Conservation (phyloP, 1,140 invertebrate genomes). For the Amyelois transitella region DNA sequence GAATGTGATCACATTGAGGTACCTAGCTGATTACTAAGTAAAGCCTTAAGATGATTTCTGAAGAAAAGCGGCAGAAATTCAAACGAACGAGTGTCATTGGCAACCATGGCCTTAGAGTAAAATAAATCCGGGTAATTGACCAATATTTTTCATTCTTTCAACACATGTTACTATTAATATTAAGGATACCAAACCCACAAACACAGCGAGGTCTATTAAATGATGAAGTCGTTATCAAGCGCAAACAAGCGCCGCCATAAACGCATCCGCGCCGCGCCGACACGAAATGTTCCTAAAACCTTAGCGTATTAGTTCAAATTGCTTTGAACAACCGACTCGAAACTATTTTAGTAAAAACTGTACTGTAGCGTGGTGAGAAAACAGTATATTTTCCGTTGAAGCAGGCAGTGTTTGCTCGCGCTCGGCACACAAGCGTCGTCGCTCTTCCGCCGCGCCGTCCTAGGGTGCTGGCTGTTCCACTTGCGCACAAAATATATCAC, state of each 20-base stretch:
- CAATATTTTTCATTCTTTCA: too few species aligned
- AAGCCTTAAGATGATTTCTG: too few species aligned
- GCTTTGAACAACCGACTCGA: neutral
- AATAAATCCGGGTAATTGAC: too few species aligned
- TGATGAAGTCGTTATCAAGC: neutral
- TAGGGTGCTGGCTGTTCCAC: conserved; percentile 5
- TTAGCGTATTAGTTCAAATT: neutral
- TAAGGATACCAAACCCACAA: neutral
- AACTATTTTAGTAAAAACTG: neutral
- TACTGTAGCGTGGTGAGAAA: conserved; percentile 10
- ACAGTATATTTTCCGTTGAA: conserved; percentile 14
- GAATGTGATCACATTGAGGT: too few species aligned
- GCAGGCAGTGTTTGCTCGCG: conserved; percentile 15
- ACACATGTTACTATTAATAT: neutral
- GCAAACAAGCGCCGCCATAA: conserved; percentile 2
- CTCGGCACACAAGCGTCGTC: conserved; percentile 14
- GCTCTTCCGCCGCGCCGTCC: conserved; percentile 9
- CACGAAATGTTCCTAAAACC: neutral
- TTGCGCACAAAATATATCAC: neutral
- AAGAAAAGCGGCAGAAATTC: too few species aligned
- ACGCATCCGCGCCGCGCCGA: conserved; percentile 12
- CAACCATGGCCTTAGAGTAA: too few species aligned
- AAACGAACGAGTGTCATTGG: too few species aligned
- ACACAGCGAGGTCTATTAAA: neutral
- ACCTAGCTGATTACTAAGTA: too few species aligned